Conservation (phyloP, 2,888 invertebrate species). For the Drosophila sordidula region DNA sequence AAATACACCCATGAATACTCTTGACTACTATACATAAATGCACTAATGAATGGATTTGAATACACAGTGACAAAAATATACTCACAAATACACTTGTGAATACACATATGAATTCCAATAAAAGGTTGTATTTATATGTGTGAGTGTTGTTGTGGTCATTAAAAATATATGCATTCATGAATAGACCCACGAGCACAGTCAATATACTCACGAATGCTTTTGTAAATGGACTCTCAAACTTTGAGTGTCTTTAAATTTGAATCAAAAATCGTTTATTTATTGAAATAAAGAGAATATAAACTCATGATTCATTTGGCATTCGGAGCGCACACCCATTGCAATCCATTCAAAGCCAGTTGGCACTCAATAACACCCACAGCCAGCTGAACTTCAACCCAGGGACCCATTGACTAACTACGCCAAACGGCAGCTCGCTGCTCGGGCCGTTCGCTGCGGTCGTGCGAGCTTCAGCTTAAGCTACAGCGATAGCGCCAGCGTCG, state of each 20-base stretch:
- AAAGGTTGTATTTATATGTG: too few relatives aligned
- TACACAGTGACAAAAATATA: neutral
- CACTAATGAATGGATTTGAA: constrained; percentile 1
- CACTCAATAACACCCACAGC: constrained; percentile 39
- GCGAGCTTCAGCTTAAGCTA: constrained; percentile 8
- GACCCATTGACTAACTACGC: constrained; percentile 33
- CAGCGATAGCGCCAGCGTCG: constrained; percentile 4
- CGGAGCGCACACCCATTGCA: constrained; percentile 2
- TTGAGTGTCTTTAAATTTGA: neutral
- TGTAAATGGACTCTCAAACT: neutral
- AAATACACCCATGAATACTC: neutral
- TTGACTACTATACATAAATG: constrained; percentile 1
- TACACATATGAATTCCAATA: neutral
- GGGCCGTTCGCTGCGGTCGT: constrained; percentile 15
- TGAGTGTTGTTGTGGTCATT: too few relatives aligned
- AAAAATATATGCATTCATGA: neutral
- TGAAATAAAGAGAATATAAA: neutral
- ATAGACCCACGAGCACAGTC: too few relatives aligned
- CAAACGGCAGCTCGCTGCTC: constrained; percentile 32
- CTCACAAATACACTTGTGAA: neutral
- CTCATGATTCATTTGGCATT: neutral
- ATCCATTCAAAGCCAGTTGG: constrained; percentile 3
- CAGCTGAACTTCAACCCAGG: constrained; percentile 44
- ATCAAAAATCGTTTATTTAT: neutral
- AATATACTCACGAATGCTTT: neutral